Evolutionary conservation across 1,140 invertebrate species (phyloP).

Genomic region (Chlorops oryzae): DNA sequence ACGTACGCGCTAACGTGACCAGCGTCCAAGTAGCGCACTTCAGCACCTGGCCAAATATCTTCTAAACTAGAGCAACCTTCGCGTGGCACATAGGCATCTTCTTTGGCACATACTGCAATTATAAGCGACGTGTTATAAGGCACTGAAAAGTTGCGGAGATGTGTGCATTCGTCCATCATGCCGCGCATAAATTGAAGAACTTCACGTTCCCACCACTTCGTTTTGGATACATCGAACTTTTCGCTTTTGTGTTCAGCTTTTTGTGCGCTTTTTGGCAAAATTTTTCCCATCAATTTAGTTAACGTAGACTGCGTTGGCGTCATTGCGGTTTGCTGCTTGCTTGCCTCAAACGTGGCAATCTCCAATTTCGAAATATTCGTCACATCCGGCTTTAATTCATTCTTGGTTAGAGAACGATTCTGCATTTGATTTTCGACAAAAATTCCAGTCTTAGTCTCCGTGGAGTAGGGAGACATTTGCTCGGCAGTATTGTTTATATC

Average conservation of each 20-base stretch:
- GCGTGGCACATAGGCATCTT: slow-evolving; percentile 90
- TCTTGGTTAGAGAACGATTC: no score
- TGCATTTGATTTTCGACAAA: no score
- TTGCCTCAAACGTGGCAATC: no score
- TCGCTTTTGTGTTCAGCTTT: slow-evolving; percentile 21
- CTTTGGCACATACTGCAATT: slow-evolving; percentile 76
- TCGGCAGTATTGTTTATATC: slow-evolving; percentile 45
- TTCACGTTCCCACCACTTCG: slow-evolving; percentile 62
- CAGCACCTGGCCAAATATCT: slow-evolving; percentile 86
- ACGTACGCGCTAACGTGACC: slow-evolving; percentile 90
- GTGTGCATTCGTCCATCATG: slow-evolving; percentile 98
- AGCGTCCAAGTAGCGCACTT: slow-evolving; percentile 78
- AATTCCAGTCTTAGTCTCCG: no score
- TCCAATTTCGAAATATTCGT: no score
- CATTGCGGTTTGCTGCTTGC: background rate
- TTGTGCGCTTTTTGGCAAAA: slow-evolving; percentile 27
- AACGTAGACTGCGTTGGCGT: slow-evolving; percentile 20
- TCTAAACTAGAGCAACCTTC: slow-evolving; percentile 73
- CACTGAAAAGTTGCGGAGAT: slow-evolving; percentile 84
- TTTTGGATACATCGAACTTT: slow-evolving; percentile 51
- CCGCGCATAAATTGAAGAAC: slow-evolving; percentile 92
- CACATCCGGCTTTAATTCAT: no score
- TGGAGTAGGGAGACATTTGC: no score
- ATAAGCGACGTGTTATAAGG: slow-evolving; percentile 80
- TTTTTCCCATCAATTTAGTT: slow-evolving; percentile 41